Evolutionary conservation across 2,113 vertebrate species (phyloP), one percentile per base, ranked within the genome.

Genomic region (Vanacampus margaritifer): DNA sequence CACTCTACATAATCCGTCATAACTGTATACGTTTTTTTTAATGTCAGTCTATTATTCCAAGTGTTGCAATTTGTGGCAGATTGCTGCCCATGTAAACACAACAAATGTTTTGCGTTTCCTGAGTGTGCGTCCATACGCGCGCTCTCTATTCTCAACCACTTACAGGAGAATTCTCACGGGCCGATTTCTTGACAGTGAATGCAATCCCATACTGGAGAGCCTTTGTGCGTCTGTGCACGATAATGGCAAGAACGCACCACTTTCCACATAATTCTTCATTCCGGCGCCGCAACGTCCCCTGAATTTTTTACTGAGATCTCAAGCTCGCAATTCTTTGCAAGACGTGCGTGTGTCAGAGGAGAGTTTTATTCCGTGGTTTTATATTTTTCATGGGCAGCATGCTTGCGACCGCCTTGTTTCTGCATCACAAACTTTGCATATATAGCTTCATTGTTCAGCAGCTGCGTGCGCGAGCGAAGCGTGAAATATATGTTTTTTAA

Each of bases 351-450:
- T 71, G 43, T 48, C 13, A 1, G 24, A 32, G 45, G 19, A 12
- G 62, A 1, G 0, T 72, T 78, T 56, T 61, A 68, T 66, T 71
- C 67, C 19, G 17, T 21, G 46, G 23, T 63, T 71, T 76, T 64
- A 64, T 62, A 28, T 76, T 74, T 72, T 69, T 67, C 74, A 66
- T 80, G 72, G 73, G 54, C 35, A 17, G 58, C 63, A 41, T 8
- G 37, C 21, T 60, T 16, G 2, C 48, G 53, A 81, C 67, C 75
- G 83, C 79, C 73, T 82, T 51, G 54, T 67, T 81, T 84, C 70
- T 76, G 80, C 76, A 57, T 53, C 72, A 81, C 65, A 70, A 70
- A 75, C 68, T 50, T 68, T 81, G 75, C 10, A 5, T 64, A 64
- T 69, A 1, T 71, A 65, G 23, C 2, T 51, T 66, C 1, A 58